Conservation (phyloP, 2,797 vertebrate species). For the Enteromius fasciolatus region DNA sequence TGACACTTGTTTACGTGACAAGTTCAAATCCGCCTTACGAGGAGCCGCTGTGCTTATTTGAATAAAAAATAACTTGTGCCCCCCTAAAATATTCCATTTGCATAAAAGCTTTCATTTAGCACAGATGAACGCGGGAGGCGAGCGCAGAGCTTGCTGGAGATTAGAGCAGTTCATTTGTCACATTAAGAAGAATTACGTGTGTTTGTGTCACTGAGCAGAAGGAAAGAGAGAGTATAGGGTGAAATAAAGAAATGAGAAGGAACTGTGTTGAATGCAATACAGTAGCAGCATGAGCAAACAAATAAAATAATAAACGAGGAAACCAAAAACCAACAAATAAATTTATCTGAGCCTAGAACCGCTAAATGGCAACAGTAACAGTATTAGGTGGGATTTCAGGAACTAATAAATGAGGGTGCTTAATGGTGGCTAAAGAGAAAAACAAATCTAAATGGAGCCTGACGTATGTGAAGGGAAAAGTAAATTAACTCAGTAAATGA, state of each 20-base stretch:
- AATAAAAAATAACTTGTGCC: slow-evolving; percentile 60
- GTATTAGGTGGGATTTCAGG: slow-evolving; percentile 28
- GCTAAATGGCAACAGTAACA: slow-evolving; percentile 24
- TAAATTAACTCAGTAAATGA: slow-evolving; percentile 50
- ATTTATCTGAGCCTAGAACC: background rate
- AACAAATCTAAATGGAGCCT: slow-evolving; percentile 46
- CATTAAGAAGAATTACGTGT: slow-evolving; percentile 81
- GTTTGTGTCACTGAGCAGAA: slow-evolving; percentile 71
- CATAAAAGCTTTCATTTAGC: slow-evolving; percentile 82
- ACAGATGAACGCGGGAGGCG: slow-evolving; percentile 69
- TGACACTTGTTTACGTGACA: slow-evolving; percentile 79
- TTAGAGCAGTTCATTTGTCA: slow-evolving; percentile 83
- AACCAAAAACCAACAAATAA: slow-evolving; percentile 22
- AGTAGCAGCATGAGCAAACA: background rate
- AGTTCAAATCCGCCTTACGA: slow-evolving; percentile 77
- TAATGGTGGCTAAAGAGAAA: slow-evolving; percentile 29
- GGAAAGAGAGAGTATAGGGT: slow-evolving; percentile 34
- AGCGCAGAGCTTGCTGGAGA: slow-evolving; percentile 76
- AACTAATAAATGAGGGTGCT: slow-evolving; percentile 47
- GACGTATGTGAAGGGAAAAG: slow-evolving; percentile 51
- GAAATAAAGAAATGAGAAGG: slow-evolving; percentile 14
- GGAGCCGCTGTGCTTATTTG: slow-evolving; percentile 69
- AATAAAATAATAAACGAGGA: slow-evolving; percentile 1
- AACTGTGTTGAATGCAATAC: background rate
- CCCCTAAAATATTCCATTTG: slow-evolving; percentile 70